These are phyloP conservation scores for Tympanoctomys barrerae DNA, from an alignment of 2,797 vertebrate species.

Conservation along the genomic window DNA sequence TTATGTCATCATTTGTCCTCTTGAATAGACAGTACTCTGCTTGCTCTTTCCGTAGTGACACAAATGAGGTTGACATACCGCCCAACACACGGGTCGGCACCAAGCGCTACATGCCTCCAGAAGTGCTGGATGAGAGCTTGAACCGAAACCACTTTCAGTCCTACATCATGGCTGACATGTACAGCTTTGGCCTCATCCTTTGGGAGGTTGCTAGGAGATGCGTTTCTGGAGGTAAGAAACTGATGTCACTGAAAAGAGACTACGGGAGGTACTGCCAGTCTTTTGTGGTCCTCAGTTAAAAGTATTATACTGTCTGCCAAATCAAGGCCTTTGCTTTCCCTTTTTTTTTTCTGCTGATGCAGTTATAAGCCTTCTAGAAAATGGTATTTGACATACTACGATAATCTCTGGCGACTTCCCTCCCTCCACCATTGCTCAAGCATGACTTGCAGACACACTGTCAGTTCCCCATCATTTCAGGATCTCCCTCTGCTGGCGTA, in stretches of 20 bases:
- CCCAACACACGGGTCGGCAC: constrained; percentile 97
- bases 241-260: background rate
- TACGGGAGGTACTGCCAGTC: background rate
- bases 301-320: background rate
- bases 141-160: constrained; percentile 97
- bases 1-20: constrained; percentile 33
- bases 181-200: constrained; percentile 98
- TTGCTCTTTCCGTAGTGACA: constrained; percentile 90
- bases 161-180: constrained; percentile 99
- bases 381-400: background rate
- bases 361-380: background rate
- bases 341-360: background rate
- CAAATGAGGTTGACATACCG: constrained; percentile 97
- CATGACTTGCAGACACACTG: background rate
- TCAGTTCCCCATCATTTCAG: background rate
- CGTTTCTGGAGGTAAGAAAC: constrained; percentile 94
- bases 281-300: background rate
- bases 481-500: background rate
- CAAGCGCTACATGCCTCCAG: constrained; percentile 99
- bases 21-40: background rate
- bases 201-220: constrained; percentile 97
- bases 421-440: background rate
- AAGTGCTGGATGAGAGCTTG: constrained; percentile 97
- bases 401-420: background rate
- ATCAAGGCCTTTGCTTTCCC: background rate